Conservation (phyloP, 2,797 vertebrate genomes). For the Salmo trutta region DNA sequence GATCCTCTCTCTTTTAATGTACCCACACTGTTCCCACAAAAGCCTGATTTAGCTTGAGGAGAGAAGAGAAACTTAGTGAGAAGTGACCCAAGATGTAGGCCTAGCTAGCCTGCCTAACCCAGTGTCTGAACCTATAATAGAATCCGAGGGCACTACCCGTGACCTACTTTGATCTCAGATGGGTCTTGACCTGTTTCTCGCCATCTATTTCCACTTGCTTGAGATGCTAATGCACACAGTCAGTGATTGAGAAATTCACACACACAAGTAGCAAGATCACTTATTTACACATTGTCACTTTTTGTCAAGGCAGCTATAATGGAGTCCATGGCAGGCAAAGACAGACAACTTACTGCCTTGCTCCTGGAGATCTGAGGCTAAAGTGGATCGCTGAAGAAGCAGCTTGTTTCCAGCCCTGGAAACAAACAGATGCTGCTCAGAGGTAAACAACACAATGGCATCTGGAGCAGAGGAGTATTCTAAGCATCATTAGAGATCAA, state of each 20-base stretch:
- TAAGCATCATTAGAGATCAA: conserved; percentile 66
- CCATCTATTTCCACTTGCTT: neutral
- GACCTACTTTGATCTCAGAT: conserved; percentile 66
- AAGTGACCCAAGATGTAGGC: conserved; percentile 26
- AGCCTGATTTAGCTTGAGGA: conserved; percentile 21
- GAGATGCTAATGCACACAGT: neutral
- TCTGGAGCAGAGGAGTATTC: conserved; percentile 63
- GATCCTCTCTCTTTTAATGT: too few relatives aligned
- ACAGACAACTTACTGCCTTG: neutral
- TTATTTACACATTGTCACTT: neutral
- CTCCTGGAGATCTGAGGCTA: conserved; percentile 17
- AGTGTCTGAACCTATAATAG: conserved; percentile 26
- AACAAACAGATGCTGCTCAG: conserved; percentile 63
- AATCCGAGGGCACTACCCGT: conserved; percentile 44
- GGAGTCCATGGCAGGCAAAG: neutral
- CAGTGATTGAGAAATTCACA: neutral
- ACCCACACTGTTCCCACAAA: neutral
- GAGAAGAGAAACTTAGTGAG: conserved; percentile 18
- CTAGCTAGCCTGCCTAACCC: conserved; percentile 22
- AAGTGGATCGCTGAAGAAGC: conserved; percentile 31
- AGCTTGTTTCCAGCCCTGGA: conserved; percentile 38
- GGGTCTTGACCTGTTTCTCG: neutral
- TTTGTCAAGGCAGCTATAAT: neutral
- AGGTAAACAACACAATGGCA: conserved; percentile 54
- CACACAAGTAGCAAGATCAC: neutral